phyloP scores from a whole-genome alignment of 2,888 invertebrate species.

The Dryomyza anilis region DNA sequence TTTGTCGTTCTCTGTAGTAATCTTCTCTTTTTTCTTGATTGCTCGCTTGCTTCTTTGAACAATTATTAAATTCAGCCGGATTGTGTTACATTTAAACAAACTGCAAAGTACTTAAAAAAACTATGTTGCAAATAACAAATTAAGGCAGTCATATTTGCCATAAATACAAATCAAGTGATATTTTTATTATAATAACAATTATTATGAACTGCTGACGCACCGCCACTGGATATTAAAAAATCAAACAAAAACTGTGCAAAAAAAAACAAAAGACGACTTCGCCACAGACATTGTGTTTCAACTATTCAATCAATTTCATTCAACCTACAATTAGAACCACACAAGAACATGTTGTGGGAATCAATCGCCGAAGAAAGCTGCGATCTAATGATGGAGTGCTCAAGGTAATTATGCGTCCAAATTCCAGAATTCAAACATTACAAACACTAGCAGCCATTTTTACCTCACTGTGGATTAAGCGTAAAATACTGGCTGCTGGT shows the following conservation, averaged over 20 bases:
- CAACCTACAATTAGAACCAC: too few relatives aligned
- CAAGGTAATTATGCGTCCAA: conserved; percentile 55
- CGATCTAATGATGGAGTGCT: conserved; percentile 57
- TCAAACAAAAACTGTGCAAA: conserved; percentile 9
- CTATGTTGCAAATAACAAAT: conserved; percentile 32
- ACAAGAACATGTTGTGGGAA: conserved; percentile 59
- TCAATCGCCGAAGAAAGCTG: conserved; percentile 56
- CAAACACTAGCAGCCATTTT: background rate
- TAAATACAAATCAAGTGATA: background rate
- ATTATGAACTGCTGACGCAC: conserved; percentile 1
- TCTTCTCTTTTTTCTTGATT: conserved; percentile 21
- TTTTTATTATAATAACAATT: background rate
- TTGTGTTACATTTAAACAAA: background rate
- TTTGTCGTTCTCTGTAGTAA: conserved; percentile 23
- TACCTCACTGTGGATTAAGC: conserved; percentile 9
- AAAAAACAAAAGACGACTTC: background rate
- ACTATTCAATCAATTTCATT: too few relatives aligned
- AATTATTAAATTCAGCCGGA: background rate
- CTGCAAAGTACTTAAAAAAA: conserved; percentile 13
- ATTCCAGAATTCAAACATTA: conserved; percentile 33
- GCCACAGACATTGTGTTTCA: conserved; percentile 46
- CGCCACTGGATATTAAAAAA: conserved; percentile 22
- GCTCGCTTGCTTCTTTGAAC: conserved; percentile 10
- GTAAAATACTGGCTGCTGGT: background rate
- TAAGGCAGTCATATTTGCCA: background rate